Conservation (phyloP, 2,888 invertebrate genomes). For the Clanis bilineata region DNA sequence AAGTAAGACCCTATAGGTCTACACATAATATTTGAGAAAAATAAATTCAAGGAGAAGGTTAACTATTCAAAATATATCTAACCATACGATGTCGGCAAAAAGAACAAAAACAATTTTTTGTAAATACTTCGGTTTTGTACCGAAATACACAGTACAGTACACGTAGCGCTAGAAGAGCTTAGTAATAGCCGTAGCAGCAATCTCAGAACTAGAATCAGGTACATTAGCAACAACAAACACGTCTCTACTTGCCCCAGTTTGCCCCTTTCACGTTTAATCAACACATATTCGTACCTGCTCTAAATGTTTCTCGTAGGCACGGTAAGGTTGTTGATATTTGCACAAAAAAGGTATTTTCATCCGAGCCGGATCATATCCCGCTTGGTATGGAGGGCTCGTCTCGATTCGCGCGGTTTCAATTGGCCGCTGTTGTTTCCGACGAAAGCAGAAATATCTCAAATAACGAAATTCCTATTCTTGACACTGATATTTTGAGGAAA, state of each 20-base stretch:
- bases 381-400: conserved; percentile 32
- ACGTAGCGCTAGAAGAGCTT: not conserved
- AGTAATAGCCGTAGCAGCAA: conserved; percentile 20
- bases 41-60: no score
- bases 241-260: conserved; percentile 29
- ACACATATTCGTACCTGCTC: conserved; percentile 41
- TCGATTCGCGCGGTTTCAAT: conserved; percentile 42
- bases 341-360: conserved; percentile 45
- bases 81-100: no score
- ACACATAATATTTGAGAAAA: no score
- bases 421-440: conserved; percentile 33
- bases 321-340: conserved; percentile 43
- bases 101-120: no score
- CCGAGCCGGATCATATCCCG: conserved; percentile 38
- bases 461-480: conserved; percentile 14
- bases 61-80: no score
- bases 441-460: conserved; percentile 21
- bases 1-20: no score
- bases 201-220: conserved; percentile 34
- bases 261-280: conserved; percentile 40
- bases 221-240: conserved; percentile 35
- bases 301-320: conserved; percentile 35
- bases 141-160: no score
- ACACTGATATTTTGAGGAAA: conserved; percentile 19
- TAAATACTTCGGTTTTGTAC: no score